These are phyloP conservation scores for Ellobium chinense DNA, from an alignment of 2,888 invertebrate species.

Conservation along the genomic window DNA sequence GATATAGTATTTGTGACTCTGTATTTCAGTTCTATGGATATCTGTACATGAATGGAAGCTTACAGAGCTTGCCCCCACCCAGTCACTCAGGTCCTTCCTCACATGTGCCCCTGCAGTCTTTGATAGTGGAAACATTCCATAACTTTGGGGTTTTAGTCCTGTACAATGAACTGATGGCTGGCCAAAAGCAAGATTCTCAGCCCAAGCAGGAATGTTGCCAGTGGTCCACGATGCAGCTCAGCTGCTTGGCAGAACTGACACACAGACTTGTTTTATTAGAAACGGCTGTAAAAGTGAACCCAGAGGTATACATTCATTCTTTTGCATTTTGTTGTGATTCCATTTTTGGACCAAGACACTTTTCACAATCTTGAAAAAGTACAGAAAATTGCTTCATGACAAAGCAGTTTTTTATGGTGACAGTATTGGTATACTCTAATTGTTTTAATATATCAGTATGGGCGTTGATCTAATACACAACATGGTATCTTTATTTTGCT, in stretches of 20 bases:
- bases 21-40: slow-evolving; percentile 23
- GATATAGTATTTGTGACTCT: too few relatives aligned
- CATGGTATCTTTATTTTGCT: too few relatives aligned
- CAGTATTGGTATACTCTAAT: too few relatives aligned
- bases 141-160: not conserved
- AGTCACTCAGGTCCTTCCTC: not conserved
- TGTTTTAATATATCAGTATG: too few relatives aligned
- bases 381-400: too few relatives aligned
- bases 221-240: slow-evolving; percentile 4
- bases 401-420: too few relatives aligned
- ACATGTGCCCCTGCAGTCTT: not conserved
- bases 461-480: too few relatives aligned
- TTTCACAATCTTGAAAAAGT: too few relatives aligned
- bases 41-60: slow-evolving; percentile 8
- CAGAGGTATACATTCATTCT: not conserved
- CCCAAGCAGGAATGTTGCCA: not conserved
- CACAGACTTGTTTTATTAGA: slow-evolving; percentile 6
- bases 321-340: too few relatives aligned
- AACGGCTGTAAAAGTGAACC: not conserved
- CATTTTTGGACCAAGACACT: too few relatives aligned
- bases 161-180: not conserved
- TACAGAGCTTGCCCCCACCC: not conserved
- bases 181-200: not conserved
- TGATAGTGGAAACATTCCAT: not conserved
- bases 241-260: not conserved